phyloP scores from a whole-genome alignment of 2,888 invertebrate species.

The Eremobia ochroleuca region DNA sequence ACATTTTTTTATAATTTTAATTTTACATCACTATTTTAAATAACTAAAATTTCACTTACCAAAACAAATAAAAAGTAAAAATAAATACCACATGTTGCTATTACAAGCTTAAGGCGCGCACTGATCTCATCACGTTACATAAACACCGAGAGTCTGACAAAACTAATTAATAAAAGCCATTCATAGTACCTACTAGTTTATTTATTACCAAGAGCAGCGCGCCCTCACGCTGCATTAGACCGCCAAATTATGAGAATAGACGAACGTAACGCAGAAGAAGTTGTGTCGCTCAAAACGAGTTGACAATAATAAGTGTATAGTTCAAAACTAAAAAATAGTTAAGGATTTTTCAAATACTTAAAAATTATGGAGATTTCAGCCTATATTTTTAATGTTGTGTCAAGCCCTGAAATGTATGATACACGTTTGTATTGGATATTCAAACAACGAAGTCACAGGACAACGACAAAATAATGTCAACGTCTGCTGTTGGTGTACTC shows the following conservation, averaged over 20 bases:
- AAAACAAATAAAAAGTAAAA: conserved; percentile 16
- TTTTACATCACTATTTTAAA: neutral
- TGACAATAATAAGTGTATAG: too few species aligned
- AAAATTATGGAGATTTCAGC: too few species aligned
- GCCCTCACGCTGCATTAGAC: neutral
- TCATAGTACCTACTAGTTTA: neutral
- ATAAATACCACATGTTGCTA: conserved; percentile 13
- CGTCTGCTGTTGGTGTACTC: too few species aligned
- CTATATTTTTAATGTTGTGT: too few species aligned
- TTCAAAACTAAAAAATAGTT: too few species aligned
- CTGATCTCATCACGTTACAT: neutral
- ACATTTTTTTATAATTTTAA: neutral
- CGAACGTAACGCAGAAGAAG: neutral
- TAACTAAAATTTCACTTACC: conserved; percentile 15
- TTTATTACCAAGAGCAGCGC: neutral
- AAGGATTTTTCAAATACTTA: too few species aligned
- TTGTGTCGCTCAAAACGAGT: neutral
- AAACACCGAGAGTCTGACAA: neutral
- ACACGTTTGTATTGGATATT: too few species aligned
- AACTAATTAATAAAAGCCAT: neutral
- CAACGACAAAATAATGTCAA: too few species aligned
- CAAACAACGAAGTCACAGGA: too few species aligned
- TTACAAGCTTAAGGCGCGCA: neutral
- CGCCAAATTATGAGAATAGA: neutral
- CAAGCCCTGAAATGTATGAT: too few species aligned